phyloP scores from a whole-genome alignment of 2,113 vertebrate species.

The Anser cygnoides region DNA sequence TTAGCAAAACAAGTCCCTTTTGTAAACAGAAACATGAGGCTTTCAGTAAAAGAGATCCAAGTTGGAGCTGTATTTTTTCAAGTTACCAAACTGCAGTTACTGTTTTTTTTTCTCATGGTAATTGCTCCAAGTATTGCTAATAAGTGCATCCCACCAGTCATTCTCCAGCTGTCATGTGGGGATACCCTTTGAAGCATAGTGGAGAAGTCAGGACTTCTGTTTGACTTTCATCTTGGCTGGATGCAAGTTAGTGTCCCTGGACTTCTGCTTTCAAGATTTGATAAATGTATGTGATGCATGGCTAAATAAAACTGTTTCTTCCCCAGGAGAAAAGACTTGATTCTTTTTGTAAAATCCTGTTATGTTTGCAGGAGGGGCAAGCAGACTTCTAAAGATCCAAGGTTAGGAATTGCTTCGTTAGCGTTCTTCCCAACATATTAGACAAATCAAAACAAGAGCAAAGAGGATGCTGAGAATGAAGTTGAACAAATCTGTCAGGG shows the following conservation, averaged over 20 bases:
- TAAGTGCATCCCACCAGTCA: background rate
- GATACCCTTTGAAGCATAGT: background rate
- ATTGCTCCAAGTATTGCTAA: background rate
- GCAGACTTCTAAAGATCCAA: background rate
- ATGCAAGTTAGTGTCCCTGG: background rate
- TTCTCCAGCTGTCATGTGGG: background rate
- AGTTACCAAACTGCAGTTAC: background rate
- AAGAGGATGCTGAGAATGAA: background rate
- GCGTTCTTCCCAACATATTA: background rate
- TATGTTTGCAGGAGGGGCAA: background rate
- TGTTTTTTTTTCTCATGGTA: background rate
- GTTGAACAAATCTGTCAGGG: background rate
- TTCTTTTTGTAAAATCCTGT: background rate
- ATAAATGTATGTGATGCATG: background rate
- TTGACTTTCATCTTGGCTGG: background rate
- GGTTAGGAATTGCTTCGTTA: background rate
- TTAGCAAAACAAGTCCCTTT: conserved; percentile 68
- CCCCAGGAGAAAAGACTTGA: background rate
- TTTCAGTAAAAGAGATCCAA: conserved; percentile 8
- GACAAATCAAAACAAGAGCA: background rate
- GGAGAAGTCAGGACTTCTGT: background rate
- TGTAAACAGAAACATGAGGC: conserved; percentile 45
- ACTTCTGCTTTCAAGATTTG: background rate
- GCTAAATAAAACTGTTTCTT: background rate
- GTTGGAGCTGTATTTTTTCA: background rate